phyloP scores from a whole-genome alignment of 2,888 invertebrate genomes.

The Hemicrepidius hirtus region DNA sequence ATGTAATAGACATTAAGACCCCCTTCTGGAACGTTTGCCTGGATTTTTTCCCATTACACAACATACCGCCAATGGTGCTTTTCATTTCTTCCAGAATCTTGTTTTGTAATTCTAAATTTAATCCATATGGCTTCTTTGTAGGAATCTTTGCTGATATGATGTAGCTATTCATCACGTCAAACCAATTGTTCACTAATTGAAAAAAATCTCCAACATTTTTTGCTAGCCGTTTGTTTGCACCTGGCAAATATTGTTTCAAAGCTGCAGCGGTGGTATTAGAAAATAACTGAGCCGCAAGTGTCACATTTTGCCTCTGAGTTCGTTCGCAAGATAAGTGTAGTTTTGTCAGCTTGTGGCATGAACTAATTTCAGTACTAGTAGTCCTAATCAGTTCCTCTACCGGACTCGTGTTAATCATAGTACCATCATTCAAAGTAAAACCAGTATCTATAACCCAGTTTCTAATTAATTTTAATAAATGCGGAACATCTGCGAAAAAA shows the following conservation, averaged over 20 bases:
- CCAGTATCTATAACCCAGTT: slow-evolving; percentile 20
- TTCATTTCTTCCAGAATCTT: neutral
- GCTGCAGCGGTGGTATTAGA: neutral
- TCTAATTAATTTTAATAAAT: slow-evolving; percentile 4
- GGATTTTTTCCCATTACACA: too few species aligned
- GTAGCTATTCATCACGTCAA: slow-evolving; percentile 24
- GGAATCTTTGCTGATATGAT: neutral
- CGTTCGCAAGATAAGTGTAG: neutral
- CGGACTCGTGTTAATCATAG: neutral
- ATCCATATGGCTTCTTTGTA: slow-evolving; percentile 7
- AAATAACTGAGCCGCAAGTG: neutral
- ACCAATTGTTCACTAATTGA: neutral
- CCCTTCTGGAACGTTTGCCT: neutral
- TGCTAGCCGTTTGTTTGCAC: neutral
- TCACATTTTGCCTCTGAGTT: slow-evolving; percentile 1
- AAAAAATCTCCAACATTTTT: neutral
- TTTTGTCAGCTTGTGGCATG: slow-evolving; percentile 1
- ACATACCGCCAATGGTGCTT: too few species aligned
- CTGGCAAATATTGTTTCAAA: neutral
- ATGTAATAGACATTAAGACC: neutral
- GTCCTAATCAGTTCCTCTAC: neutral
- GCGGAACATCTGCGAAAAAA: slow-evolving; percentile 44
- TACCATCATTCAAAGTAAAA: neutral
- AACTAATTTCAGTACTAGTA: slow-evolving; percentile 1
- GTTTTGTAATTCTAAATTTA: neutral